A percentile compares a stretch with the other conserved stretches of the same genome.
phyloP scores from a whole-genome alignment of 2,113 vertebrate species.

The Nothocercus nigrocapillus region DNA sequence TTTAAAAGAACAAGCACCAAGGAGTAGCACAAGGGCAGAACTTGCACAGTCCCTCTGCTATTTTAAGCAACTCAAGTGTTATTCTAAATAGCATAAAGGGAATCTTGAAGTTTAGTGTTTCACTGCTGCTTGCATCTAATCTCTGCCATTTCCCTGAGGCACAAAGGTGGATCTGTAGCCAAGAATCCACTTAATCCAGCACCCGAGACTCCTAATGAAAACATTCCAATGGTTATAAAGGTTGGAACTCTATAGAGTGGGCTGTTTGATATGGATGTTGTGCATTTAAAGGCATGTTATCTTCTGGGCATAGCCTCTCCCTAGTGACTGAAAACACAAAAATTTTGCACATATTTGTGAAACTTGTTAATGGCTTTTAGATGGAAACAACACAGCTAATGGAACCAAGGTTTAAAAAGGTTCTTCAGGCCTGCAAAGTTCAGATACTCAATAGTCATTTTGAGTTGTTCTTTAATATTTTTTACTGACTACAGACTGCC shows the following conservation, averaged over 20 bases:
- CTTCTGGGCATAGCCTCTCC: not conserved
- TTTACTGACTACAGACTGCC: not conserved
- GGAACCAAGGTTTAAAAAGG: not conserved
- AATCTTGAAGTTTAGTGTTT: constrained; percentile 64
- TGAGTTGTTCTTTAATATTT: not conserved
- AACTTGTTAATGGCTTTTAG: not conserved
- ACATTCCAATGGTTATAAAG: constrained; percentile 39
- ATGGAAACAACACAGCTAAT: not conserved
- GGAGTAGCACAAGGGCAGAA: constrained; percentile 22
- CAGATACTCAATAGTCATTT: not conserved
- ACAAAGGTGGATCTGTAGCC: constrained; percentile 51
- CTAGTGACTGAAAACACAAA: not conserved
- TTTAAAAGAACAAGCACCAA: constrained; percentile 19
- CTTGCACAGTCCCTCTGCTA: constrained; percentile 36
- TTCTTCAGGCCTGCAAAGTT: not conserved
- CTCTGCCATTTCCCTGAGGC: constrained; percentile 52
- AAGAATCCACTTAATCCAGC: constrained; percentile 62
- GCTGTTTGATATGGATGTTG: constrained; percentile 6
- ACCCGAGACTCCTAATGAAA: constrained; percentile 33
- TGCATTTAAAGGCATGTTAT: not conserved
- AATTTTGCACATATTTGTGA: not conserved
- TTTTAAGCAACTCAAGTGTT: constrained; percentile 57
- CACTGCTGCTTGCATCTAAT: constrained; percentile 38
- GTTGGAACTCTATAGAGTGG: not conserved
- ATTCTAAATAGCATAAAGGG: constrained; percentile 51